A percentile compares a stretch with the other conserved stretches of the same genome.
These are phyloP conservation scores for Noctuana brunneofusca DNA, from an alignment of 2,888 invertebrate species.

Conservation along the genomic window DNA sequence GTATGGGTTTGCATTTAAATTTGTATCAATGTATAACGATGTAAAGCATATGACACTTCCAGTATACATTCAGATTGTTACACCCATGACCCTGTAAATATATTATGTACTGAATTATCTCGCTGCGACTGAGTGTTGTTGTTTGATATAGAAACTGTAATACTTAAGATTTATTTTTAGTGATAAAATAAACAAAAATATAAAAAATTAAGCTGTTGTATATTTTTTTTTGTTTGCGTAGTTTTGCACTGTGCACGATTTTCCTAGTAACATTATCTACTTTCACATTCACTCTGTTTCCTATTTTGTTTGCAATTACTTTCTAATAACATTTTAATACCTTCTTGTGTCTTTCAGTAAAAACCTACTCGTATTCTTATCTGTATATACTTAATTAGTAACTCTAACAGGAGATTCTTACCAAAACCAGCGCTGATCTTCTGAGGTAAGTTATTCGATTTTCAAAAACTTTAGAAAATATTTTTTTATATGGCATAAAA, in stretches of 20 bases:
- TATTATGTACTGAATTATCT: conserved; percentile 76
- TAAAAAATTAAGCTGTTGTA: conserved; percentile 61
- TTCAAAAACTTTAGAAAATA: background rate
- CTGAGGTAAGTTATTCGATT: conserved; percentile 27
- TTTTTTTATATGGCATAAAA: too few species aligned
- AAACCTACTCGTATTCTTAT: conserved; percentile 44
- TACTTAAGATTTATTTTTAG: conserved; percentile 81
- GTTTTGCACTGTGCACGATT: conserved; percentile 63
- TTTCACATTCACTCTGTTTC: conserved; percentile 58
- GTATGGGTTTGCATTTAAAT: conserved; percentile 70
- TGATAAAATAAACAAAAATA: conserved; percentile 80
- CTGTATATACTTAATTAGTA: conserved; percentile 45
- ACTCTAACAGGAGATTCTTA: conserved; percentile 48
- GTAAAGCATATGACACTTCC: conserved; percentile 47
- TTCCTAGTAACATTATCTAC: conserved; percentile 60
- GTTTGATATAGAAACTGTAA: conserved; percentile 81
- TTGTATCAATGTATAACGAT: conserved; percentile 58
- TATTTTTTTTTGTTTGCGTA: conserved; percentile 63
- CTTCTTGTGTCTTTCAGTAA: conserved; percentile 60
- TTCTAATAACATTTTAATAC: conserved; percentile 65
- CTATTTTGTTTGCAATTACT: conserved; percentile 62
- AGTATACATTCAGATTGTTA: conserved; percentile 49
- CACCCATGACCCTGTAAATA: conserved; percentile 73
- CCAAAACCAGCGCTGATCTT: conserved; percentile 33
- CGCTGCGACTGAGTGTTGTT: conserved; percentile 80